Conservation (phyloP, 2,888 invertebrate genomes). For the Melinaea menophilus region DNA sequence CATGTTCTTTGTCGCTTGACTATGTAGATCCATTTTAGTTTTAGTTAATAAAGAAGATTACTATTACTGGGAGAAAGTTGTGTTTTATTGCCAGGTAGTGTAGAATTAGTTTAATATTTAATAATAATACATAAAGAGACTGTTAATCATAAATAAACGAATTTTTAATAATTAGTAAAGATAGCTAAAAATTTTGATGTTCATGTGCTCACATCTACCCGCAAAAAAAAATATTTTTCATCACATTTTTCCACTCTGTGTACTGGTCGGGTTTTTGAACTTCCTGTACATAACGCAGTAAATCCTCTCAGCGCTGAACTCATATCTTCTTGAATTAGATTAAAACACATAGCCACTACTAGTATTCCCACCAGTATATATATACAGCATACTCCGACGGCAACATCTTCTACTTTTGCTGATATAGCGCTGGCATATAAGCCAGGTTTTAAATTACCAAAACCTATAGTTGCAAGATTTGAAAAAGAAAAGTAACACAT, state of each 20-base stretch:
- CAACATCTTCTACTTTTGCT: constrained; percentile 78
- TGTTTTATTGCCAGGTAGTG: too few relatives aligned
- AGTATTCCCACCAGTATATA: constrained; percentile 92
- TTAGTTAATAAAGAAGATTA: too few relatives aligned
- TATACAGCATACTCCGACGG: constrained; percentile 86
- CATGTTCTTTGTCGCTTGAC: too few relatives aligned
- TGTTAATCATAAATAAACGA: too few relatives aligned
- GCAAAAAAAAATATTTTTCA: too few relatives aligned
- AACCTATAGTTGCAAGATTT: constrained; percentile 88
- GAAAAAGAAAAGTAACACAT: constrained; percentile 91
- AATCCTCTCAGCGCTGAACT: constrained; percentile 43
- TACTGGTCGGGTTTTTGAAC: constrained; percentile 53
- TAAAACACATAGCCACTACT: constrained; percentile 92
- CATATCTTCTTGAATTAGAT: constrained; percentile 89
- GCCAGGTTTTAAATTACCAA: constrained; percentile 87
- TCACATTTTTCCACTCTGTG: constrained; percentile 69
- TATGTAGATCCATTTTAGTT: too few relatives aligned
- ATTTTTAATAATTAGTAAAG: too few relatives aligned
- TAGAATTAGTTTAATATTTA: too few relatives aligned
- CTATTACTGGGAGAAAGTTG: too few relatives aligned
- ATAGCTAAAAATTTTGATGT: too few relatives aligned
- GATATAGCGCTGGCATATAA: constrained; percentile 69
- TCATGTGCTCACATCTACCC: too few relatives aligned
- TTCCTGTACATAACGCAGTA: constrained; percentile 47
- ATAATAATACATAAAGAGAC: too few relatives aligned